These are phyloP conservation scores for Limenitis camilla DNA, from an alignment of 2,888 invertebrate species.

Conservation along the genomic window DNA sequence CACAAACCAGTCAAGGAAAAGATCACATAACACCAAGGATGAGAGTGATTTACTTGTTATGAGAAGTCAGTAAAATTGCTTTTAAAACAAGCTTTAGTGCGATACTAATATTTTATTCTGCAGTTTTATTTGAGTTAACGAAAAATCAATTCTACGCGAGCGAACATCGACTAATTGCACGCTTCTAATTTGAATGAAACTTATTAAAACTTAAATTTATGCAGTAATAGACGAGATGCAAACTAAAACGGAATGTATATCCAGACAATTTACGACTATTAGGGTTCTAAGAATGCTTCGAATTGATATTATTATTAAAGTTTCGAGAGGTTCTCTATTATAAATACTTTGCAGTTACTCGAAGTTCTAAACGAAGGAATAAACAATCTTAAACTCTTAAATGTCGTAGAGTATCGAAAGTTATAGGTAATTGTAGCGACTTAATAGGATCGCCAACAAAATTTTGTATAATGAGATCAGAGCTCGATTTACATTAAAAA, in stretches of 20 bases:
- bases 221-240: background rate
- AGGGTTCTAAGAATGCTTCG: conserved; percentile 15
- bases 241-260: conserved; percentile 8
- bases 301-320: conserved; percentile 18
- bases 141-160: background rate
- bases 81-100: too few species aligned
- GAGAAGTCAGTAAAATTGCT: too few species aligned
- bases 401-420: conserved; percentile 18
- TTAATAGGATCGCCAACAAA: conserved; percentile 25
- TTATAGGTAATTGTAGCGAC: conserved; percentile 19
- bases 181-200: conserved; percentile 1
- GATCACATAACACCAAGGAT: too few species aligned
- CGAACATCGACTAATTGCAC: background rate
- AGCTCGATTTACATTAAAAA: conserved; percentile 55
- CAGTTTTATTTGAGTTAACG: background rate
- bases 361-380: conserved; percentile 18
- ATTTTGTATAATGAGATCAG: conserved; percentile 35
- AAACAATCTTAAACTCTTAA: conserved; percentile 20
- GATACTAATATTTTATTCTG: too few species aligned
- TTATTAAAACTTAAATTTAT: background rate
- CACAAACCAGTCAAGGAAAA: too few species aligned
- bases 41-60: too few species aligned
- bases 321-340: conserved; percentile 19
- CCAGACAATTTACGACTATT: conserved; percentile 17
- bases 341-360: conserved; percentile 22